Conservation (phyloP, 2,888 invertebrate genomes). For the Nymphalis polychloros region DNA sequence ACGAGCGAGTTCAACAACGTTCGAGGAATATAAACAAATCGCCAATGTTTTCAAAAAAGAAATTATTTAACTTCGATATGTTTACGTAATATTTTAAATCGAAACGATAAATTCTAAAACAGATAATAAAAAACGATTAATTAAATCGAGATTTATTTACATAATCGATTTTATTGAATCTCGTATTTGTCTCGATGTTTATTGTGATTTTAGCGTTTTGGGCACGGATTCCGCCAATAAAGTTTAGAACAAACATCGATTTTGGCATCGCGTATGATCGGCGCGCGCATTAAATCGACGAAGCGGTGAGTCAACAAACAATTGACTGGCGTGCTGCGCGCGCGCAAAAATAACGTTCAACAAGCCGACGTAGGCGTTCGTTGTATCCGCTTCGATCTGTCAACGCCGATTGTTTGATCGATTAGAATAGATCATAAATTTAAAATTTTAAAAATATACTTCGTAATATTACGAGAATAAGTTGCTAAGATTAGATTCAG, state of each 20-base stretch:
- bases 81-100: slow-evolving; percentile 7
- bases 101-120: slow-evolving; percentile 8
- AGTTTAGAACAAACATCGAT: slow-evolving; percentile 24
- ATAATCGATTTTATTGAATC: slow-evolving; percentile 18
- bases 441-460: slow-evolving; percentile 12
- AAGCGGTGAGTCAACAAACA: slow-evolving; percentile 29
- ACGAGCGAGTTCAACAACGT: slow-evolving; percentile 15
- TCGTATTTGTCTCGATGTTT: slow-evolving; percentile 27
- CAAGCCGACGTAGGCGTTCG: slow-evolving; percentile 9
- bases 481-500: neutral
- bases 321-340: slow-evolving; percentile 17
- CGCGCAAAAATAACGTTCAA: slow-evolving; percentile 21
- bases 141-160: neutral
- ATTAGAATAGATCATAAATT: slow-evolving; percentile 18
- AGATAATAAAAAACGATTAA: slow-evolving; percentile 15
- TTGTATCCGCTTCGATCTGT: slow-evolving; percentile 30
- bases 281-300: slow-evolving; percentile 21
- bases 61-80: neutral
- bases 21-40: slow-evolving; percentile 23
- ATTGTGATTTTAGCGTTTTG: slow-evolving; percentile 15
- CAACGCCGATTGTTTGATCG: slow-evolving; percentile 32
- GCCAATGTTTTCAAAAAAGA: slow-evolving; percentile 16
- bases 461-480: slow-evolving; percentile 8
- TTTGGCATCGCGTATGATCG: slow-evolving; percentile 19
- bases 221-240: slow-evolving; percentile 18